A percentile compares a stretch with the other conserved stretches of the same genome.
Conservation (phyloP, 2,113 vertebrate genomes). For the Erythrocercus mccallii region DNA sequence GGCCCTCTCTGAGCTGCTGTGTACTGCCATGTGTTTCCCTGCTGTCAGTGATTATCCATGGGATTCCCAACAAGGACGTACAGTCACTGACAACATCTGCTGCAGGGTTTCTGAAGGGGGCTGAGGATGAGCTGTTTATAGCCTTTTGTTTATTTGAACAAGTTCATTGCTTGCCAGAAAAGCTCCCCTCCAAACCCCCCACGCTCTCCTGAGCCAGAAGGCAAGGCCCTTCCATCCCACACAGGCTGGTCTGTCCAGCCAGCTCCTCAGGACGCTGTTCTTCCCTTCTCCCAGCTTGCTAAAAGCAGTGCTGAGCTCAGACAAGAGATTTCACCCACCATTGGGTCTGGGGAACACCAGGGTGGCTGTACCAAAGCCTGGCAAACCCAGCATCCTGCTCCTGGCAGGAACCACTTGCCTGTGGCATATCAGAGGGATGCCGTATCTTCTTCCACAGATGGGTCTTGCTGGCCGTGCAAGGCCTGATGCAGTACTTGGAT, state of each 20-base stretch:
- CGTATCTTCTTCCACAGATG: not conserved
- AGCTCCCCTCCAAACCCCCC: not conserved
- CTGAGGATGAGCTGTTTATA: not conserved
- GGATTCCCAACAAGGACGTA: slow-evolving; percentile 15
- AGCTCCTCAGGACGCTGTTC: not conserved
- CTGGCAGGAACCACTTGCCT: not conserved
- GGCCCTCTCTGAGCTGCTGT: not conserved
- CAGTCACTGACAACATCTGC: slow-evolving; percentile 20
- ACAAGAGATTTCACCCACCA: not conserved
- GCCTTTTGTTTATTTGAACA: slow-evolving; percentile 22
- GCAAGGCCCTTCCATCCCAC: not conserved
- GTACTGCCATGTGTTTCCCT: not conserved
- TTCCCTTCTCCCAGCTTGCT: not conserved
- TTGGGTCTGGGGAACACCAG: not conserved
- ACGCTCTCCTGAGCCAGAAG: not conserved
- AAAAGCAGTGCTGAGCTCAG: not conserved
- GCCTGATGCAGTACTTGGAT: not conserved
- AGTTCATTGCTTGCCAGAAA: not conserved
- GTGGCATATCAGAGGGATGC: not conserved
- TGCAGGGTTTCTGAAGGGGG: not conserved
- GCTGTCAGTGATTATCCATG: not conserved
- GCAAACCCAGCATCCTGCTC: not conserved
- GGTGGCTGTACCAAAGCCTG: not conserved
- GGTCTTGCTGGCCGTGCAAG: not conserved
- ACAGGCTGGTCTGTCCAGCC: not conserved